Conservation (phyloP, 2,113 vertebrate species). For the Peucedramus taeniatus region DNA sequence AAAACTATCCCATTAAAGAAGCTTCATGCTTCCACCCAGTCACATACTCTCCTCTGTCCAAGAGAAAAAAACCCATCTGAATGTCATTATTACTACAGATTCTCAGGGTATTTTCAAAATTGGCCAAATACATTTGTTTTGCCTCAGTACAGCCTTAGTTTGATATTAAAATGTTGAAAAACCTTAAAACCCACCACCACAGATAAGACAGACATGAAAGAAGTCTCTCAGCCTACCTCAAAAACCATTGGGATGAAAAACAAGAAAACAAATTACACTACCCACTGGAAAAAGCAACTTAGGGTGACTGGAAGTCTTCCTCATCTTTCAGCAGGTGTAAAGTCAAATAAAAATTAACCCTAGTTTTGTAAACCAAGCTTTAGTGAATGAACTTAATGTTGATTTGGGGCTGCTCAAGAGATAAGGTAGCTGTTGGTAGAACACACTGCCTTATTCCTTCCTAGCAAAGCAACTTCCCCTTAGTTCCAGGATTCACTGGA, state of each 20-base stretch:
- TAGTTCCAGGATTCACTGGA: background rate
- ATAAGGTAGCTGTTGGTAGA: background rate
- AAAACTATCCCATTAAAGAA: background rate
- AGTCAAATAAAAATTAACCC: background rate
- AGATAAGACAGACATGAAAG: background rate
- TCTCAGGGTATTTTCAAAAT: background rate
- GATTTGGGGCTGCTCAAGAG: background rate
- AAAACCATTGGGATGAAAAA: background rate
- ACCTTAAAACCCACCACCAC: background rate
- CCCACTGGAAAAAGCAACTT: background rate
- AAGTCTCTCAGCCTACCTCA: background rate
- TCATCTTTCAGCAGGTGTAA: background rate
- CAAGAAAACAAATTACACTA: background rate
- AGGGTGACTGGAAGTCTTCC: background rate
- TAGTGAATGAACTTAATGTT: background rate
- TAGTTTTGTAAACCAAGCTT: background rate
- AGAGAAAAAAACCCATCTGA: background rate
- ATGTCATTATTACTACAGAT: background rate
- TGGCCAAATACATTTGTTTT: background rate
- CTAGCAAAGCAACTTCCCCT: background rate
- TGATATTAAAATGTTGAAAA: background rate
- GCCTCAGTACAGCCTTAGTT: background rate
- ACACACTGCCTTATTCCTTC: background rate
- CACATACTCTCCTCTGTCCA: background rate
- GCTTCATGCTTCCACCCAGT: background rate